Conservation (phyloP, 2,113 vertebrate species). For the Misgurnus mizolepis region DNA sequence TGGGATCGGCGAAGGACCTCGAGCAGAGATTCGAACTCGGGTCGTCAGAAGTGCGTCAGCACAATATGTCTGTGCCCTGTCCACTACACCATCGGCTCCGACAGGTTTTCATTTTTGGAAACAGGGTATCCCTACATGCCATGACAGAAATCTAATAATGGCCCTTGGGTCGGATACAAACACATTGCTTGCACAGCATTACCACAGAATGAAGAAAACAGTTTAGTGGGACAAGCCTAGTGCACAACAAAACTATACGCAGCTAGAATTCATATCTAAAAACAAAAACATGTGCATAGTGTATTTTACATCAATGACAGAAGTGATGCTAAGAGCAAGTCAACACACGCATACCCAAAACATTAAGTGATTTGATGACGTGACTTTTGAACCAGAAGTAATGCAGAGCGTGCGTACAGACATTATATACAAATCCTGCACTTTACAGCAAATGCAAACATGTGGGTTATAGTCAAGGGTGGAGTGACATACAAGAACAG, state of each 20-base stretch:
- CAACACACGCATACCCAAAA: neutral
- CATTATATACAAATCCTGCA: slow-evolving; percentile 5
- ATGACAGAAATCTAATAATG: slow-evolving; percentile 39
- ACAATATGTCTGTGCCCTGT: too few species aligned
- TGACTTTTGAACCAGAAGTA: neutral
- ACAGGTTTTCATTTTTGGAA: slow-evolving; percentile 11
- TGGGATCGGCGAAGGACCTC: too few species aligned
- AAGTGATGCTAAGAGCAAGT: neutral
- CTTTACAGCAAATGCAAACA: neutral
- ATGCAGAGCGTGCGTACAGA: neutral
- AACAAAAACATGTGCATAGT: neutral
- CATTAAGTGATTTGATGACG: neutral
- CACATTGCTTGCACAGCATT: slow-evolving; percentile 19
- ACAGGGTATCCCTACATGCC: neutral
- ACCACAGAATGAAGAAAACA: neutral
- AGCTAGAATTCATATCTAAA: neutral
- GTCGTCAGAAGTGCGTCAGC: too few species aligned
- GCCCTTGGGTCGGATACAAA: slow-evolving; percentile 3
- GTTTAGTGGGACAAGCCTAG: neutral
- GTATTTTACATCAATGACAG: neutral
- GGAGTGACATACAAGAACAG: slow-evolving; percentile 5
- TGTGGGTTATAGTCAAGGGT: neutral
- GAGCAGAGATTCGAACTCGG: neutral
- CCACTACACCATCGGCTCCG: too few species aligned
- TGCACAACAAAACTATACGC: neutral